These are phyloP conservation scores for Axinella damicornis DNA, from an alignment of 37 sponge, comb jelly and placozoan genomes.

Conservation along the genomic window DNA sequence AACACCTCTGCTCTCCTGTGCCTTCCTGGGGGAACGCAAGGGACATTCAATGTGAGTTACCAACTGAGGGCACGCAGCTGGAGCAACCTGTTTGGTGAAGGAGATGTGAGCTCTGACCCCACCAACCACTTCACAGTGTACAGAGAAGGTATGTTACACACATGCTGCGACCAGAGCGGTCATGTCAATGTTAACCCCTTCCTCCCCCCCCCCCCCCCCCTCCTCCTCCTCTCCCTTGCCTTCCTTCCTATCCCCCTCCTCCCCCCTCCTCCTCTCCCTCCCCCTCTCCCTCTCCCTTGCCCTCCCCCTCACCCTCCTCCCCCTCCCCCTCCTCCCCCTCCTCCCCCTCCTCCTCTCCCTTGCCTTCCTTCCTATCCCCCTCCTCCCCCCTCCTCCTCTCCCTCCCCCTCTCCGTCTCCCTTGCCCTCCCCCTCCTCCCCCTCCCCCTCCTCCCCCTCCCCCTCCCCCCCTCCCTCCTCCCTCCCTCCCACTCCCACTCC, in stretches of 20 bases:
- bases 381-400: not conserved
- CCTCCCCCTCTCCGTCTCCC: not conserved
- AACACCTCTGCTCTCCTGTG: not conserved
- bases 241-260: too few relatives aligned
- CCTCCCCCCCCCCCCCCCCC: not conserved
- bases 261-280: not conserved
- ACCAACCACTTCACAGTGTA: not conserved
- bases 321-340: not conserved
- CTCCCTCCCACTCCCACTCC: not conserved
- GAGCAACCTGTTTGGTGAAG: not conserved
- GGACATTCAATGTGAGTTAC: not conserved
- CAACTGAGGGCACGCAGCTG: not conserved
- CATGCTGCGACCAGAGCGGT: not conserved
- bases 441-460: not conserved
- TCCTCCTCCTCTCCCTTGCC: not conserved
- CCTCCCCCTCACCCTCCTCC: not conserved
- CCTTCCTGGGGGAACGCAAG: not conserved
- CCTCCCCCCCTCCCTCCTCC: not conserved
- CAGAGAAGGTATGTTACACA: not conserved
- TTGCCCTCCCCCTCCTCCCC: not conserved
- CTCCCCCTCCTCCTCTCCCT: not conserved
- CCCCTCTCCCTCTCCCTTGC: not conserved
- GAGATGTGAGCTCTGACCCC: not conserved
- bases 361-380: not conserved
- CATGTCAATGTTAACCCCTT: not conserved